These are phyloP conservation scores for Subacronicta megacephala DNA, from an alignment of 2,888 invertebrate species.

Conservation along the genomic window DNA sequence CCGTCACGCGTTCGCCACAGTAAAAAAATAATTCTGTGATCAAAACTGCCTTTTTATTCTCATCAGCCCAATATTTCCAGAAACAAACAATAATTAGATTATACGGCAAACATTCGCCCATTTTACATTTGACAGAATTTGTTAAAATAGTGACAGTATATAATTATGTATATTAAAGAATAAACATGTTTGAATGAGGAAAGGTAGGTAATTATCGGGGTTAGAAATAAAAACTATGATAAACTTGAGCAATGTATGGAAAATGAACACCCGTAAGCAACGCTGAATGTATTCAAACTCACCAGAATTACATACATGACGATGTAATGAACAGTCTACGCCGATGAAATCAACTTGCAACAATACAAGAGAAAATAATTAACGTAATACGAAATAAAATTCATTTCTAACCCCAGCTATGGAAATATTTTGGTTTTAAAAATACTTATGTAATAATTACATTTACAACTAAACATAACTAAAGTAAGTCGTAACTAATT, in stretches of 20 bases:
- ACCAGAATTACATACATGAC: slow-evolving; percentile 7
- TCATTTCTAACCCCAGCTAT: slow-evolving; percentile 52
- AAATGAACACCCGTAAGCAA: slow-evolving; percentile 25
- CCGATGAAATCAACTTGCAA: slow-evolving; percentile 4
- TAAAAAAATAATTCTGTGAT: slow-evolving; percentile 58
- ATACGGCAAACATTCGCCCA: slow-evolving; percentile 39
- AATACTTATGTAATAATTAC: slow-evolving; percentile 54
- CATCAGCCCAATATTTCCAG: slow-evolving; percentile 54
- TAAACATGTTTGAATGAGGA: slow-evolving; percentile 32
- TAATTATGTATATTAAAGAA: slow-evolving; percentile 27
- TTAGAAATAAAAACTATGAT: slow-evolving; percentile 49
- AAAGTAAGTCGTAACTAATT: slow-evolving; percentile 47
- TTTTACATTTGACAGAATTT: slow-evolving; percentile 31
- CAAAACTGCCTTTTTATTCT: slow-evolving; percentile 65
- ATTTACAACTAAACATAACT: slow-evolving; percentile 54
- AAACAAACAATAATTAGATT: slow-evolving; percentile 46
- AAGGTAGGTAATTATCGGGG: slow-evolving; percentile 37
- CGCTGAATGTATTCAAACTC: slow-evolving; percentile 9
- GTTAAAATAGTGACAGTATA: slow-evolving; percentile 29
- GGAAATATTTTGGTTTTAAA: slow-evolving; percentile 54
- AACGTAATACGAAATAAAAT: slow-evolving; percentile 26
- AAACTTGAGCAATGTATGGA: slow-evolving; percentile 52
- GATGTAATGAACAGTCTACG: slow-evolving; percentile 1
- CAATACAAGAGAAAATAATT: slow-evolving; percentile 12
- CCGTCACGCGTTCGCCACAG: slow-evolving; percentile 9